phyloP scores from a whole-genome alignment of 2,113 vertebrate genomes.

The Cottus gobio region DNA sequence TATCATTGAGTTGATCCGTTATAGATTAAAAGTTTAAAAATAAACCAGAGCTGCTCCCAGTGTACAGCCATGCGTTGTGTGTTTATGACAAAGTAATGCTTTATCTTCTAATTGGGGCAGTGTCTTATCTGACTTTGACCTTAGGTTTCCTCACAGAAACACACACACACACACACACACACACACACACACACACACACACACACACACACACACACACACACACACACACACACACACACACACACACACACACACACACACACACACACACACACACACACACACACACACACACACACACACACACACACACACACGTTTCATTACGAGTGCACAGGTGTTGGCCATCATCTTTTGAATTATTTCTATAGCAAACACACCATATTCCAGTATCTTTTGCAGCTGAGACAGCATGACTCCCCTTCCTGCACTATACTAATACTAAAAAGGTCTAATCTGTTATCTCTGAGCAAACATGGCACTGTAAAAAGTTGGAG shows the following conservation, averaged over 20 bases:
- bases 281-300: background rate
- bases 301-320: background rate
- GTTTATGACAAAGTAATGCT: conserved; percentile 14
- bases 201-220: conserved; percentile 2
- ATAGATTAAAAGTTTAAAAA: background rate
- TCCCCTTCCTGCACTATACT: background rate
- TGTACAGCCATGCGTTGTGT: background rate
- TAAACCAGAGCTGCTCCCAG: background rate
- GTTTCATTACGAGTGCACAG: background rate
- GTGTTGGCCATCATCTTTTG: background rate
- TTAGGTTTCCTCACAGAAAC: too few species aligned
- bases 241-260: too few species aligned
- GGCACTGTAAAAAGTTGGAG: background rate
- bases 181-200: too few species aligned
- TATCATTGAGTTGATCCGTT: background rate
- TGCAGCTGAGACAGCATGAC: background rate
- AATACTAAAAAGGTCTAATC: background rate
- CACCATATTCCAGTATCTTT: background rate
- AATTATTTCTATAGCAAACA: background rate
- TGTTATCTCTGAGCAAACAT: conserved; percentile 35
- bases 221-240: too few species aligned
- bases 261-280: background rate
- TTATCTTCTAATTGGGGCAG: background rate
- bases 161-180: background rate
- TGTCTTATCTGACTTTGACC: conserved; percentile 28